Base-by-base conservation (phyloP, 1,140 invertebrate genomes). In the Drusus annulatus region DNA sequence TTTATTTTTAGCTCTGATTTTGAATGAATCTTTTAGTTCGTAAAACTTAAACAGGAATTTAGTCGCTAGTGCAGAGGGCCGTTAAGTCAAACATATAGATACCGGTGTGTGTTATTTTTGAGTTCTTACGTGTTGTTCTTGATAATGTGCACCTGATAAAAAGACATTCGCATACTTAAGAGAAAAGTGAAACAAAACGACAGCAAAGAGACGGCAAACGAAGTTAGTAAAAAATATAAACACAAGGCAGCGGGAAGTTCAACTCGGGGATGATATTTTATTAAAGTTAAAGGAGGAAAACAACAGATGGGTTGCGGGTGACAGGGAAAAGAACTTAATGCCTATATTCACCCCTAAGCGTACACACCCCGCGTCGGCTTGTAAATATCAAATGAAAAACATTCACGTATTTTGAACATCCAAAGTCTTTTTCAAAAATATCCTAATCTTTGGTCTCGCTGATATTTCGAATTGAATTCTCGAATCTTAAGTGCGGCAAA, bases 301-400 rank as follows among this genome's bases (percentile, higher is more conserved):
- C 68, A 51, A 71, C 45, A 36, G 45, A 71, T 7, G 19, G 45
- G 13, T 25, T 28, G 62, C 1, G 31, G 25, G n/a, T 65, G 68
- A 50, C 68, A 71, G 19, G 31, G 31, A 17, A 68, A 36, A 21
- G 16, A 51, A 71, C 68, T 71, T 71, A 71, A 71, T 51, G 68
- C 52, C 51, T 71, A 19, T 21, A 71, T 71, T 71, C 68, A 71
- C 68, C 52, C 51, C 31, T 45, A 4, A 52, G 68, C 16, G 68
- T 71, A 71, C 45, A 51, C 19, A 71, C 17, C 25, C 19, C 10
- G 6, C 23, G 16, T 15, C 31, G 23, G 31, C 62, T 65, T 65
- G 62, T 65, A 65, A 65, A 65, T 65, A 65, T 31, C 28, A 8
- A n/a, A 36, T 65, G 62, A 65, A 65, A 31, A 65, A n/a, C 16